Evolutionary conservation across 2,113 vertebrate genomes (phyloP), one percentile per base, ranked within the genome.

Genomic region (Capreolus pygargus): DNA sequence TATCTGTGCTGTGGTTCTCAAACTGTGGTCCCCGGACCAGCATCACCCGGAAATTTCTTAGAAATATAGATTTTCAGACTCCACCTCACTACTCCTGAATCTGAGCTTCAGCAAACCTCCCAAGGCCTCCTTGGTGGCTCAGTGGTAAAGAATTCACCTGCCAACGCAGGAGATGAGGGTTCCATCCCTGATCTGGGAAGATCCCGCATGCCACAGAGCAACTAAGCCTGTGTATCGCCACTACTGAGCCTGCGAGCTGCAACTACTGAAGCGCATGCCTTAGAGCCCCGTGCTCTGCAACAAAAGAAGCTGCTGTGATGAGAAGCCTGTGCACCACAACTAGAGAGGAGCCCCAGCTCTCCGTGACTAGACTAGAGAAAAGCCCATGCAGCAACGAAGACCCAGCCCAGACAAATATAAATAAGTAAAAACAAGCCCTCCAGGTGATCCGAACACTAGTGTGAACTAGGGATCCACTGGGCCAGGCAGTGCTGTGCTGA

Each of bases 21-120:
- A 88, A 94, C 28, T 86, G 19, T 96, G 57, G 61, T 60, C 79
- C 60, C 33, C 33, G 83, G 50, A 58, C 30, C 33, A 45, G 39
- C 47, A 60, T 50, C 28, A 64, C 55, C 16, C 92, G 81, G 78
- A 89, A 64, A n/a, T 5, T 28, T 43, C 6, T 43, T 88, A 57
- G 52, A 92, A 86, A 57, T 83, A 43, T 27, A 83, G 19, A 74
- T 64, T 61, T 43, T 17, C 7, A 47, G 39, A 9, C 0, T 25
- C n/a, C 8, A 5, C 54, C 9, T 61, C 30, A 27, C 30, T 57
- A 5, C 70, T 50, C 7, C 25, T 61, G 30, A 76, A 57, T 64
- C 30, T 43, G 43, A 1, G 4, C 3, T 78, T 78, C 17, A 61
- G 27, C n/a, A 61, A 92, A 54, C 36, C 52, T 33, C 55, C 14